Conservation (phyloP, 92 coral and sea anemone genomes). For the Siderastrea siderea region DNA sequence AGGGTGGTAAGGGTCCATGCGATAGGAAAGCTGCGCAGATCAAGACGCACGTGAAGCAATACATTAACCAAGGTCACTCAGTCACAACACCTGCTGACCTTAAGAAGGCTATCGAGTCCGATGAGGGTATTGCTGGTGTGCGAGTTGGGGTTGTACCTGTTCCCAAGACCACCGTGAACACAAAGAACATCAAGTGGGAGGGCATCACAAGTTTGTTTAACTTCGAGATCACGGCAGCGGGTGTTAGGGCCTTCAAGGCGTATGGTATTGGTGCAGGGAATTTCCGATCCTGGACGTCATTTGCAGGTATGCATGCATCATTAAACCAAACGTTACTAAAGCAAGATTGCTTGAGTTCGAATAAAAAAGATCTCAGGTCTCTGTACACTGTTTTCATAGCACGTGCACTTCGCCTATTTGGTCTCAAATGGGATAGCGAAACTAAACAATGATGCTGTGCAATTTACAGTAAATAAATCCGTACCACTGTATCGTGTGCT, state of each 20-base stretch:
- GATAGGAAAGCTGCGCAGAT: too few relatives aligned
- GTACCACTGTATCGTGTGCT: too few relatives aligned
- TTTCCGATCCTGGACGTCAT: slow-evolving; percentile 32
- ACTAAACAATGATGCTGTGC: not conserved
- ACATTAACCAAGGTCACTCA: slow-evolving; percentile 66
- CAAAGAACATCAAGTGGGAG: slow-evolving; percentile 27
- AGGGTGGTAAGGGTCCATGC: too few relatives aligned
- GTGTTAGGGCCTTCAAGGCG: slow-evolving; percentile 23
- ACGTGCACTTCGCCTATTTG: slow-evolving; percentile 9
- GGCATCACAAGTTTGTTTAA: slow-evolving; percentile 37
- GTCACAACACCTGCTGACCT: slow-evolving; percentile 61
- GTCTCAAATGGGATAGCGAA: slow-evolving; percentile 4
- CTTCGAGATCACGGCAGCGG: slow-evolving; percentile 22
- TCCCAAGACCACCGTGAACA: not conserved
- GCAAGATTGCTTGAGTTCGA: too few relatives aligned
- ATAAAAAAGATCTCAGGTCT: too few relatives aligned
- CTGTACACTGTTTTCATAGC: not conserved
- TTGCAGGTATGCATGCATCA: slow-evolving; percentile 22
- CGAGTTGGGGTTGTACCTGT: slow-evolving; percentile 24
- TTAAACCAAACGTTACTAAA: not conserved
- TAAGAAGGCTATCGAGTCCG: slow-evolving; percentile 57
- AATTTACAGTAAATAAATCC: not conserved
- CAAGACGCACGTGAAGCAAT: too few relatives aligned
- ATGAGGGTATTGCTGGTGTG: slow-evolving; percentile 61
- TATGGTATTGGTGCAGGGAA: slow-evolving; percentile 42